Percentiles rank a stretch among this genome's conserved stretches.
Evolutionary conservation across 2,113 vertebrate species (phyloP).

Genomic region (Hassar affinis): DNA sequence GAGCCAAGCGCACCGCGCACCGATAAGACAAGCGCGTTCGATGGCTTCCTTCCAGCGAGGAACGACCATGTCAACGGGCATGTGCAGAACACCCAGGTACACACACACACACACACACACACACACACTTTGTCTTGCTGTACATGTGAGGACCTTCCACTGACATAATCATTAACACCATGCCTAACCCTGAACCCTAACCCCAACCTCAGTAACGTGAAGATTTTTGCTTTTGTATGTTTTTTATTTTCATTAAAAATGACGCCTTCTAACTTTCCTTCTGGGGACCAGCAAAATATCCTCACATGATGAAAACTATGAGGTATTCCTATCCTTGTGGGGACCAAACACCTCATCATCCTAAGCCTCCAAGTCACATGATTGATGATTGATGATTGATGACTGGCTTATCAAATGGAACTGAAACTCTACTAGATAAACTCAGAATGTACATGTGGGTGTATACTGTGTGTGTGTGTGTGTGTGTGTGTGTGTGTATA

Average conservation of each 20-base stretch:
- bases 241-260: too few relatives aligned
- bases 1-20: conserved; percentile 76
- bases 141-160: too few relatives aligned
- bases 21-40: conserved; percentile 79
- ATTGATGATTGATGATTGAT: neutral
- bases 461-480: neutral
- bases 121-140: too few relatives aligned
- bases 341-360: neutral
- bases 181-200: too few relatives aligned
- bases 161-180: too few relatives aligned
- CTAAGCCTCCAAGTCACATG: neutral
- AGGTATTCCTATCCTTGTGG: too few relatives aligned
- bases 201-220: too few relatives aligned
- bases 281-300: too few relatives aligned
- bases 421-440: neutral
- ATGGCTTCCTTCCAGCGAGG: conserved; percentile 69
- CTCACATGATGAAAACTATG: too few relatives aligned
- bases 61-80: conserved; percentile 73
- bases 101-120: neutral
- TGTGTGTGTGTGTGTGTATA: neutral
- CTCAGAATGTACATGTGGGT: neutral
- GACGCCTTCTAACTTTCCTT: too few relatives aligned
- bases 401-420: neutral
- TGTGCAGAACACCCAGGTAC: conserved; percentile 83
- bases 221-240: too few relatives aligned